These are phyloP conservation scores for Ictalurus punctatus DNA, from an alignment of 2,113 vertebrate genomes.

Conservation along the genomic window DNA sequence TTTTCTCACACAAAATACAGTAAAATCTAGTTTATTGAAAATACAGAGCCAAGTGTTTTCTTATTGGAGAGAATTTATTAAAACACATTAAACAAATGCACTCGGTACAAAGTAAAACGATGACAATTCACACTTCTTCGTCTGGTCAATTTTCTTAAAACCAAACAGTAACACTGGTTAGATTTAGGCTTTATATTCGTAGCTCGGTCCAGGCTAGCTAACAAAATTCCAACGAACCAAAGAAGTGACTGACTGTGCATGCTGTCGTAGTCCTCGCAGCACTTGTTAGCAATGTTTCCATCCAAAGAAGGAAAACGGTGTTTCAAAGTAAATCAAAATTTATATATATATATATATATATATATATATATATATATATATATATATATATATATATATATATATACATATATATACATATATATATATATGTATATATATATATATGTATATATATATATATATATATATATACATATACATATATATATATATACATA, in stretches of 20 bases:
- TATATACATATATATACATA: background rate
- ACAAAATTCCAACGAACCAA: conserved; percentile 13
- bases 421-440: background rate
- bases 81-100: conserved; percentile 84
- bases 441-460: background rate
- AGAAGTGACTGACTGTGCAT: conserved; percentile 7
- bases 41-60: conserved; percentile 4
- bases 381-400: too few species aligned
- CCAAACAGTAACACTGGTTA: conserved; percentile 43
- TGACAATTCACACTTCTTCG: conserved; percentile 69
- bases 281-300: conserved; percentile 20
- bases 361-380: background rate
- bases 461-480: background rate
- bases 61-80: conserved; percentile 79
- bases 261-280: conserved; percentile 19
- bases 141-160: conserved; percentile 44
- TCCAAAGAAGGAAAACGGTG: conserved; percentile 45
- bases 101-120: conserved; percentile 80
- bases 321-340: background rate
- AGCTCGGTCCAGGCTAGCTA: conserved; percentile 18
- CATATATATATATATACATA: too few species aligned
- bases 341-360: too few species aligned
- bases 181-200: conserved; percentile 37
- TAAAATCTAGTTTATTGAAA: background rate
- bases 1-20: background rate